Conservation (phyloP, 2,113 vertebrate genomes). For the Pangasianodon hypophthalmus region DNA sequence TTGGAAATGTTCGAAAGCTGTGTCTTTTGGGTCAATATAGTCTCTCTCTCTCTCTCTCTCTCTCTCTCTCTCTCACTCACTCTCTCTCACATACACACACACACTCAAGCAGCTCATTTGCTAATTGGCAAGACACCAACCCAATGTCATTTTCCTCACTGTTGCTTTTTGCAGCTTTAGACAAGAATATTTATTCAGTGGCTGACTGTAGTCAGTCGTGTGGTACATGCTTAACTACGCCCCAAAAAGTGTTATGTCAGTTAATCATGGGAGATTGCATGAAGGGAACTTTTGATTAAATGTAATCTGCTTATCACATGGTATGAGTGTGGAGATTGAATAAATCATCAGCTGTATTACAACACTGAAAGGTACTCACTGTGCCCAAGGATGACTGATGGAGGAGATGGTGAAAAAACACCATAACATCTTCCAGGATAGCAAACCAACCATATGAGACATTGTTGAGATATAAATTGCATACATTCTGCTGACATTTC, state of each 20-base stretch:
- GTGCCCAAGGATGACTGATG: not conserved
- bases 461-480: not conserved
- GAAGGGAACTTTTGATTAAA: not conserved
- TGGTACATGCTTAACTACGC: not conserved
- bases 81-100: not conserved
- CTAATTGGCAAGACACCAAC: not conserved
- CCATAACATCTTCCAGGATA: not conserved
- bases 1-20: not conserved
- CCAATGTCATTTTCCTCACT: slow-evolving; percentile 3
- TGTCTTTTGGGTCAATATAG: not conserved
- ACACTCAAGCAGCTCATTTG: not conserved
- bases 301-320: not conserved
- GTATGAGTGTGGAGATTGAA: not conserved
- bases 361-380: not conserved
- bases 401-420: not conserved
- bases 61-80: not conserved
- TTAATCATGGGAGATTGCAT: not conserved
- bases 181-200: not conserved
- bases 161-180: not conserved
- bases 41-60: not conserved
- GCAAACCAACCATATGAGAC: not conserved
- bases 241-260: not conserved
- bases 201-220: not conserved
- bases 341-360: not conserved
- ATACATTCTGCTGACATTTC: not conserved